Percentiles rank a stretch among this genome's conserved stretches.
Conservation (phyloP, 2,888 invertebrate species). For the Aphrophora alni region DNA sequence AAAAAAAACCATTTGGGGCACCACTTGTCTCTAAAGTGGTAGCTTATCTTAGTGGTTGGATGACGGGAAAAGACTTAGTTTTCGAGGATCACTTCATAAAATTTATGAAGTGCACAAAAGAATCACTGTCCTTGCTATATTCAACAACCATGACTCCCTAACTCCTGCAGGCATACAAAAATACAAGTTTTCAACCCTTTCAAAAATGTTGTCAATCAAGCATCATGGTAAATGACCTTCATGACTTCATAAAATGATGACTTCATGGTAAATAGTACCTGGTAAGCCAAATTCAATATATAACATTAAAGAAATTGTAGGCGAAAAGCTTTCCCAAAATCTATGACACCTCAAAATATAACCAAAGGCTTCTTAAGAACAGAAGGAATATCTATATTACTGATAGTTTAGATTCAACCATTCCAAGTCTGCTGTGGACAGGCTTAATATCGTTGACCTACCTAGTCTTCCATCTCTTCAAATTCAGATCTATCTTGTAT, state of each 20-base stretch:
- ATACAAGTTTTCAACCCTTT: slow-evolving; percentile 50
- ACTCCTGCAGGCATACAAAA: slow-evolving; percentile 49
- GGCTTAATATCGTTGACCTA: neutral
- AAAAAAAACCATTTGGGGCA: too few species aligned
- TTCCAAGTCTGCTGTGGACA: too few species aligned
- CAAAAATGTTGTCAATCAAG: slow-evolving; percentile 50
- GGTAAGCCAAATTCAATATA: slow-evolving; percentile 51
- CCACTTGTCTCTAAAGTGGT: neutral
- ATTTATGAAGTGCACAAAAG: slow-evolving; percentile 5
- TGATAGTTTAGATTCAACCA: slow-evolving; percentile 19
- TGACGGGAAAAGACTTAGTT: neutral
- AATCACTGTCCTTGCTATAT: too few species aligned
- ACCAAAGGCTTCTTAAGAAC: slow-evolving; percentile 50
- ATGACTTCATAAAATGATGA: too few species aligned
- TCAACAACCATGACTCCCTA: slow-evolving; percentile 53
- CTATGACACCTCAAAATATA: too few species aligned
- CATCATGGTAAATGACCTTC: too few species aligned
- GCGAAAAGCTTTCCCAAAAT: too few species aligned
- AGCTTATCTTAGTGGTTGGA: slow-evolving; percentile 1
- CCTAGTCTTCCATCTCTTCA: neutral
- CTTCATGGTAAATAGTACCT: slow-evolving; percentile 49
- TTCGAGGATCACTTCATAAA: slow-evolving; percentile 17
- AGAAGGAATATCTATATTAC: slow-evolving; percentile 42
- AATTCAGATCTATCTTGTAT: too few species aligned
- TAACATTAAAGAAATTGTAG: slow-evolving; percentile 45